phyloP scores from a whole-genome alignment of 2,797 vertebrate species.

The Melanotaenia parkinsoni region DNA sequence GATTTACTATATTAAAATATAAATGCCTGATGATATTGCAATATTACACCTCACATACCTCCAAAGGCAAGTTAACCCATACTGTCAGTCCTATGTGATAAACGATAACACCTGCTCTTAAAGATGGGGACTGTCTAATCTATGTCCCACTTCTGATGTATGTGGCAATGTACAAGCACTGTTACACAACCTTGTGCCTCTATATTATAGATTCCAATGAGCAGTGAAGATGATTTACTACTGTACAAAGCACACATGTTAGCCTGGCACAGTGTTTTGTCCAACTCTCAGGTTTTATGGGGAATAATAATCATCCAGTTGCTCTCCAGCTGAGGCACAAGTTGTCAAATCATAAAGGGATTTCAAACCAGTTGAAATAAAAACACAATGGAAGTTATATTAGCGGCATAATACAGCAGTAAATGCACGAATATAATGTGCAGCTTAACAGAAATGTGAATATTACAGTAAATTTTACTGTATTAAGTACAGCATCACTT shows the following conservation, averaged over 20 bases:
- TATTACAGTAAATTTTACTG: conserved; percentile 22
- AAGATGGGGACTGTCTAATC: conserved; percentile 25
- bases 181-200: conserved; percentile 61
- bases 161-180: conserved; percentile 40
- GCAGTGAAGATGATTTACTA: conserved; percentile 55
- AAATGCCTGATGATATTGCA: conserved; percentile 1
- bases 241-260: conserved; percentile 69
- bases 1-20: background rate
- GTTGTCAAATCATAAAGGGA: conserved; percentile 50
- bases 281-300: conserved; percentile 72
- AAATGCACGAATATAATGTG: conserved; percentile 25
- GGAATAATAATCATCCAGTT: conserved; percentile 68
- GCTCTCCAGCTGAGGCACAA: conserved; percentile 64
- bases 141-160: conserved; percentile 44
- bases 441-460: conserved; percentile 33
- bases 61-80: background rate
- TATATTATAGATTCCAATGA: conserved; percentile 48
- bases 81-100: background rate
- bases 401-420: conserved; percentile 37
- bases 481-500: conserved; percentile 25
- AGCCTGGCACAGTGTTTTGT: conserved; percentile 67
- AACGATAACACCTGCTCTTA: background rate
- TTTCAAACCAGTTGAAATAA: conserved; percentile 46
- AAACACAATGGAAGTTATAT: conserved; percentile 51
- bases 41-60: background rate